Conservation (phyloP, 2,797 vertebrate genomes). For the Anabas testudineus region DNA sequence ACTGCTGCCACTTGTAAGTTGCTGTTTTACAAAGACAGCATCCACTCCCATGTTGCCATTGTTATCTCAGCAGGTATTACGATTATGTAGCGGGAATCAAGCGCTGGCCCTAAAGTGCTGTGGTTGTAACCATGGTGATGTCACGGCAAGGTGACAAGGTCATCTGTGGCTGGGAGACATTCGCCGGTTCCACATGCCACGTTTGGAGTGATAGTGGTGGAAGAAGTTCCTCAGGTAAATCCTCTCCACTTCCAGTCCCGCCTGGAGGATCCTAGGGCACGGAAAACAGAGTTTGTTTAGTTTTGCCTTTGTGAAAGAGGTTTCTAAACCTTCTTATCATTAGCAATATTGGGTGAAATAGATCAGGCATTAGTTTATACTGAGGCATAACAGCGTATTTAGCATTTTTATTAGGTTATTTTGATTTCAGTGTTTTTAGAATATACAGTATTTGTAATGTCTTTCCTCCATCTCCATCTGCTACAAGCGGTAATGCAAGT, state of each 20-base stretch:
- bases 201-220: constrained; percentile 93
- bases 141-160: constrained; percentile 33
- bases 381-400: background rate
- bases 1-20: constrained; percentile 3
- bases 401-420: no score
- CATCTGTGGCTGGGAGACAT: constrained; percentile 44
- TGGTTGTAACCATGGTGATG: constrained; percentile 31
- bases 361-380: background rate
- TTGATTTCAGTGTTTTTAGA: no score
- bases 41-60: constrained; percentile 4
- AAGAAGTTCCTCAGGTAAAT: constrained; percentile 94
- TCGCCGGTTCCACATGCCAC: constrained; percentile 96
- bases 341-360: background rate
- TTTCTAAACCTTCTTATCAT: background rate
- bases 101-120: constrained; percentile 69
- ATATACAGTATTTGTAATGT: no score
- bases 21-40: constrained; percentile 6
- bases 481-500: background rate
- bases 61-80: constrained; percentile 32
- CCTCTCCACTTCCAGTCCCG: constrained; percentile 94
- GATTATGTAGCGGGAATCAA: constrained; percentile 16
- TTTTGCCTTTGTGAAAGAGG: background rate
- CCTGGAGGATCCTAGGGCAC: constrained; percentile 88
- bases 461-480: background rate
- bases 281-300: constrained; percentile 18